Evolutionary conservation across 2,888 invertebrate genomes (phyloP), one percentile per base, ranked within the genome.

Genomic region (Eutolmus rufibarbis): DNA sequence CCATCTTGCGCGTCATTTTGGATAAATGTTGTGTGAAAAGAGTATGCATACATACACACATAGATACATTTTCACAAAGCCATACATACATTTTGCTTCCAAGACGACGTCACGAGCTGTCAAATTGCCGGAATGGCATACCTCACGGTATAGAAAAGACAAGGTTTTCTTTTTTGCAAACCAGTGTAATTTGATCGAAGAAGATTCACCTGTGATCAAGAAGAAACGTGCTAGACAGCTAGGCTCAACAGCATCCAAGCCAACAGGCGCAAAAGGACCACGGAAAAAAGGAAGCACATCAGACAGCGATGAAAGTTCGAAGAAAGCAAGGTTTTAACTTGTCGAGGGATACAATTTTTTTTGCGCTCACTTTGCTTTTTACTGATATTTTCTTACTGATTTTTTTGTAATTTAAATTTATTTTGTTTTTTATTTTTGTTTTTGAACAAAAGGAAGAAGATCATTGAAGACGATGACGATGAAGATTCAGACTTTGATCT

Each of bases 291-390:
- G 90, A 74, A 87, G 82, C 14, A 87, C 86, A 51, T 89, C 89
- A 0, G 88, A 76, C 19, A 91, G 91, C 3, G 91, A 90, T 0
- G 91, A 92, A 31, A 90, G 90, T 87, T 79, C 87, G 8, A 90
- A 90, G 87, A 89, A 90, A 87, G 90, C 90, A 89, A 87, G 88
- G 87, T 46, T 74, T 74, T 76, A 74, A 57, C 1, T 57, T 57
- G 7, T 23, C 57, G 23, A 19, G 8, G 57, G 57, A 23, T 19
- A 23, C 23, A n/a, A 5, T 8, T 57, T 57, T 23, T 57, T 0
- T 57, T 19, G 9, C 8, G 9, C n/a, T 19, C 19, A 23, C n/a
- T 57, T 9, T n/a, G n/a, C n/a, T n/a, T n/a, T n/a, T n/a, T n/a
- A 5, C 12, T 57, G 8, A 28, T 19, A 28, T 9, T 8, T 57